phyloP scores from a whole-genome alignment of 2,888 invertebrate genomes.

The Phasia obesa region DNA sequence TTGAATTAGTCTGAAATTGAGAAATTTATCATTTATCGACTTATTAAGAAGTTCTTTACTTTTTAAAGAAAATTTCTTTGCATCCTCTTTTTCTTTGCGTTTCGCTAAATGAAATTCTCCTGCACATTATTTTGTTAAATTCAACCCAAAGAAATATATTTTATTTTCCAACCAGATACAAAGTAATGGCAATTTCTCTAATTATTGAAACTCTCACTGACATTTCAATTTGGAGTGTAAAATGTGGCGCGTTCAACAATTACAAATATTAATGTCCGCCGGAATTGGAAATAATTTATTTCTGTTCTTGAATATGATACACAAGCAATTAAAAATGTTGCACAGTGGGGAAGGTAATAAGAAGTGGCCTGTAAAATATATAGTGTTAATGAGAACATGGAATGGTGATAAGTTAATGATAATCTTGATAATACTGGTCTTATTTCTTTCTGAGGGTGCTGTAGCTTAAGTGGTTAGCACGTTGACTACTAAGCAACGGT shows the following conservation, averaged over 20 bases:
- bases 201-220: constrained; percentile 5
- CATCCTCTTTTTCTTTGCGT: no score
- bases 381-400: no score
- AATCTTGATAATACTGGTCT: no score
- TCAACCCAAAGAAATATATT: background rate
- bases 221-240: background rate
- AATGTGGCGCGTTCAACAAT: background rate
- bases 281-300: background rate
- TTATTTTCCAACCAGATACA: background rate
- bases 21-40: no score
- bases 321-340: background rate
- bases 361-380: no score
- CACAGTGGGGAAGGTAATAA: background rate
- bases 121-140: background rate
- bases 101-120: no score
- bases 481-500: no score
- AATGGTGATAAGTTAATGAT: background rate
- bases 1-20: no score
- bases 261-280: background rate
- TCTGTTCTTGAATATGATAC: background rate
- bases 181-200: constrained; percentile 16
- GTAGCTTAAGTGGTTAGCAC: no score
- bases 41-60: no score
- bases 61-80: no score
- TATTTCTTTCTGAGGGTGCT: no score